These are phyloP conservation scores for Deladenus siricidicola DNA, from an alignment of 2,888 invertebrate genomes.

Conservation along the genomic window DNA sequence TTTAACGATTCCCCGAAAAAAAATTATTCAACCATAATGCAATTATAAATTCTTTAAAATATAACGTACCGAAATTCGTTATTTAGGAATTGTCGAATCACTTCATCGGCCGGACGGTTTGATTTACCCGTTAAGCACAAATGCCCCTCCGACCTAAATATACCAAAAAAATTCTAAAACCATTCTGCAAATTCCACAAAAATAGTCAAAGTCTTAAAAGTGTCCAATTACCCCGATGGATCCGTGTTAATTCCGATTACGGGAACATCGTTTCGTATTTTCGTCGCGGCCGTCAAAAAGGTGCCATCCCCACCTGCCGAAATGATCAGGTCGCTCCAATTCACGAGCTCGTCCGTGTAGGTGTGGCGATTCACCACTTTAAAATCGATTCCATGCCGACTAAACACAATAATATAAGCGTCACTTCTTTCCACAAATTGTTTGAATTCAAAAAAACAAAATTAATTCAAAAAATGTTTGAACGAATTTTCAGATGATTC, in stretches of 20 bases:
- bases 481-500: too few relatives aligned
- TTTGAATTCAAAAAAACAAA: background rate
- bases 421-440: background rate
- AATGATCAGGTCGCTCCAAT: constrained; percentile 42
- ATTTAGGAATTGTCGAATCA: constrained; percentile 61
- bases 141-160: constrained; percentile 46
- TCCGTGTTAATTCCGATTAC: constrained; percentile 52
- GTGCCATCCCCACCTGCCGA: constrained; percentile 53
- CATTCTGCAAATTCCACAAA: too few relatives aligned
- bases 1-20: too few relatives aligned
- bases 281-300: constrained; percentile 45
- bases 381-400: background rate
- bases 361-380: constrained; percentile 2
- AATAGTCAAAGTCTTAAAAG: background rate
- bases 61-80: constrained; percentile 63
- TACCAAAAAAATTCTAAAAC: background rate
- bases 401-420: constrained; percentile 1
- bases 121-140: constrained; percentile 47
- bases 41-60: too few relatives aligned
- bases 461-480: too few relatives aligned
- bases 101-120: constrained; percentile 32
- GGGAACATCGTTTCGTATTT: constrained; percentile 36
- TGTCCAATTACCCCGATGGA: constrained; percentile 34
- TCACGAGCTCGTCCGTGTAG: constrained; percentile 21
- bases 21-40: too few relatives aligned